Conservation (phyloP, 1,140 invertebrate species). For the Battus philenor region DNA sequence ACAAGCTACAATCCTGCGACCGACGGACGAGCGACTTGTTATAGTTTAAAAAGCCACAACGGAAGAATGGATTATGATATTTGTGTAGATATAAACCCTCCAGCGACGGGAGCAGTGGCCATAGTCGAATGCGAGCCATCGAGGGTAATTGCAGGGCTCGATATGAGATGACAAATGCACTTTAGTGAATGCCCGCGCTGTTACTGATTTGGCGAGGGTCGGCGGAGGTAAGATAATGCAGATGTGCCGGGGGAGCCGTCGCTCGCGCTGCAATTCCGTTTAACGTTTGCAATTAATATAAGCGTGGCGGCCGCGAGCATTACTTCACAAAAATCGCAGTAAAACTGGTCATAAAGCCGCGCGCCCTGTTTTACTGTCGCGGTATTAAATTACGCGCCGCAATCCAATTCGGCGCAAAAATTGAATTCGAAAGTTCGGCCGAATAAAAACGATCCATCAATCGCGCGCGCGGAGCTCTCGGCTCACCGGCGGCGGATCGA, state of each 20-base stretch:
- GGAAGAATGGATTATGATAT: conserved; percentile 22
- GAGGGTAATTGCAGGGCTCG: conserved; percentile 49
- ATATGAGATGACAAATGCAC: conserved; percentile 61
- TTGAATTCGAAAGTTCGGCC: conserved; percentile 49
- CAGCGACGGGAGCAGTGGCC: background rate
- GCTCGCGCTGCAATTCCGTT: conserved; percentile 49
- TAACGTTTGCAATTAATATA: conserved; percentile 69
- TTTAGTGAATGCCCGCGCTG: conserved; percentile 59
- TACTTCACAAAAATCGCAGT: conserved; percentile 5
- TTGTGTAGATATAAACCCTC: conserved; percentile 17
- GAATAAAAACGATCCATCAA: conserved; percentile 71
- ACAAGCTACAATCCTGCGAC: conserved; percentile 21
- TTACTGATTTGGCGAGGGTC: conserved; percentile 51
- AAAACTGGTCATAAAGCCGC: conserved; percentile 5
- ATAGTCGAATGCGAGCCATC: conserved; percentile 32
- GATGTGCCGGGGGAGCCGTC: conserved; percentile 47
- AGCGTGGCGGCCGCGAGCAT: conserved; percentile 18
- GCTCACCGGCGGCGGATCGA: conserved; percentile 44
- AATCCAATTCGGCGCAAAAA: conserved; percentile 55
- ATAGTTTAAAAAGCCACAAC: conserved; percentile 35
- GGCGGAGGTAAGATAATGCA: conserved; percentile 67
- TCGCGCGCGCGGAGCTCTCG: conserved; percentile 47
- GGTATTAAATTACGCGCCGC: conserved; percentile 46
- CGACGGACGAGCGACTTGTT: conserved; percentile 35
- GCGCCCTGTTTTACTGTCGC: conserved; percentile 21